Percentiles rank a stretch among this genome's conserved stretches.
Evolutionary conservation across 2,797 vertebrate genomes (phyloP).

Genomic region (Chiloscyllium punctatum): DNA sequence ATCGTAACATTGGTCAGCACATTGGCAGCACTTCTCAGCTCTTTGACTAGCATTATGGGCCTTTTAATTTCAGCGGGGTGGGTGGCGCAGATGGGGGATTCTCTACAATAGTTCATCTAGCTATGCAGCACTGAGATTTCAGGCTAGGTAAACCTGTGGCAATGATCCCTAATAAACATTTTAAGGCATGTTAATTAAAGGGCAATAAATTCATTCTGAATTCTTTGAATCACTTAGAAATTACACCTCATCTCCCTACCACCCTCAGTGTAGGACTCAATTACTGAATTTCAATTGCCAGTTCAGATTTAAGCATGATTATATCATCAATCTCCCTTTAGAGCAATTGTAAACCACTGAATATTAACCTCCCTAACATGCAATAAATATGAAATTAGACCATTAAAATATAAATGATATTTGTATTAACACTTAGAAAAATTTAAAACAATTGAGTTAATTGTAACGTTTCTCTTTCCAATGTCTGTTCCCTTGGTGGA

Average conservation of each 20-base stretch:
- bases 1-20: background rate
- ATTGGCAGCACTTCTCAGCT: background rate
- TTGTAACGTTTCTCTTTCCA: background rate
- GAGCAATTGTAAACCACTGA: background rate
- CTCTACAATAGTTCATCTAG: background rate
- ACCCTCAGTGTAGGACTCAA: background rate
- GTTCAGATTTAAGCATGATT: background rate
- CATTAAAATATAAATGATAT: background rate
- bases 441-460: too few species aligned
- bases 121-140: background rate
- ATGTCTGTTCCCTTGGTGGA: background rate
- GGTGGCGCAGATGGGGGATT: background rate
- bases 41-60: background rate
- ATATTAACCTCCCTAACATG: background rate
- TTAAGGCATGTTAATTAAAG: background rate
- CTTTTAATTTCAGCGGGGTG: background rate
- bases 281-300: background rate
- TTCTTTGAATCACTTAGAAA: background rate
- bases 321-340: background rate
- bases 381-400: background rate
- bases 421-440: background rate
- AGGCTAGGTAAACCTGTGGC: background rate
- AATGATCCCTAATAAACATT: too few species aligned
- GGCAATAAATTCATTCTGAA: background rate
- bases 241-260: background rate